phyloP scores from a whole-genome alignment of 2,797 vertebrate genomes.

The Cyprinella venusta region DNA sequence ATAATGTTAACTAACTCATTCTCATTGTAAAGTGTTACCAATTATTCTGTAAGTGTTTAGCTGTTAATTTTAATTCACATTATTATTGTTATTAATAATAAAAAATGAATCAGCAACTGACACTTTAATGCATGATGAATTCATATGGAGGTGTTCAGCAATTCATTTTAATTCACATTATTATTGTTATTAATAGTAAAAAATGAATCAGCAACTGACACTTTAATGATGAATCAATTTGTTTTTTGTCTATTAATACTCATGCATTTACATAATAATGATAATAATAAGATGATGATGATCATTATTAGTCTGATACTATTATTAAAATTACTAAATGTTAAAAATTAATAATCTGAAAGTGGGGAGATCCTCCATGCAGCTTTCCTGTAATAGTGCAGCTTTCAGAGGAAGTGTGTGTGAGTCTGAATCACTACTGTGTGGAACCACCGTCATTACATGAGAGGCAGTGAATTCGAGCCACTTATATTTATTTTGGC shows the following conservation, averaged over 20 bases:
- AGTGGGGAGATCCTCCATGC: not conserved
- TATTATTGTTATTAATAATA: not conserved
- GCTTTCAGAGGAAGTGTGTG: not conserved
- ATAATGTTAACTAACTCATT: too few relatives aligned
- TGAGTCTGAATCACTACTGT: not conserved
- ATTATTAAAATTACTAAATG: not conserved
- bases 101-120: not conserved
- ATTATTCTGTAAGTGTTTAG: not conserved
- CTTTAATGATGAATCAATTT: not conserved
- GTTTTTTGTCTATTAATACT: not conserved
- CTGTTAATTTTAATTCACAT: not conserved
- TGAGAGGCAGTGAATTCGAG: not conserved
- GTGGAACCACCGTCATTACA: not conserved
- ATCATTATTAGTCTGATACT: not conserved
- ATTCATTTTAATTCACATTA: not conserved
- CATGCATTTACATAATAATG: not conserved
- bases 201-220: not conserved
- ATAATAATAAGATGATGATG: not conserved
- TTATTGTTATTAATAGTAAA: not conserved
- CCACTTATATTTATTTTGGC: conserved; percentile 13
- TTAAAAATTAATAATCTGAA: not conserved
- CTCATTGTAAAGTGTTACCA: too few relatives aligned
- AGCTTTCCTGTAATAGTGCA: not conserved
- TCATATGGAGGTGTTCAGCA: not conserved
- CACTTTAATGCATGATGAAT: not conserved